phyloP scores from a whole-genome alignment of 2,888 invertebrate species.

The Atrina japonica region DNA sequence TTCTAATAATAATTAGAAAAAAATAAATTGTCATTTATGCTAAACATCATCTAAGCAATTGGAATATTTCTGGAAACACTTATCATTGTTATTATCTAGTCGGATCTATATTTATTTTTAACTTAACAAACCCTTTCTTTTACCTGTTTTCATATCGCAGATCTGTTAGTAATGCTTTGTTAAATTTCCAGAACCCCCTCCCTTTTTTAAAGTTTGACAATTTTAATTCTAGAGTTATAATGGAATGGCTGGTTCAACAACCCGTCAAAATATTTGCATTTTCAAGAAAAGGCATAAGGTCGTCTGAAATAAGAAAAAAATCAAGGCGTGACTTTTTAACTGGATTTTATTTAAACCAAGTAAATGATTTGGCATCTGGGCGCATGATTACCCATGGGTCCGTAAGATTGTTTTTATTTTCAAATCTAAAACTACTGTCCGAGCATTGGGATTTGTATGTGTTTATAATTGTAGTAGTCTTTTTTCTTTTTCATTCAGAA shows the following conservation, averaged over 20 bases:
- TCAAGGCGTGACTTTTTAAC: constrained; percentile 27
- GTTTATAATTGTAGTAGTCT: constrained; percentile 21
- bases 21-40: neutral
- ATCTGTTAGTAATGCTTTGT: constrained; percentile 25
- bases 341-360: constrained; percentile 21
- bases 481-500: neutral
- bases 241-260: constrained; percentile 21
- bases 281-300: constrained; percentile 5
- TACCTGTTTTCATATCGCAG: neutral
- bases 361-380: constrained; percentile 6
- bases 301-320: constrained; percentile 22
- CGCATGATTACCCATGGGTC: constrained; percentile 19
- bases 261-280: constrained; percentile 16
- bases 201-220: constrained; percentile 8
- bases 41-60: neutral
- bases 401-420: constrained; percentile 18
- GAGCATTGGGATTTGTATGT: constrained; percentile 26
- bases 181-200: constrained; percentile 35
- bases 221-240: constrained; percentile 13
- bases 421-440: constrained; percentile 5
- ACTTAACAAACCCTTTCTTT: constrained; percentile 2
- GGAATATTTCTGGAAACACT: no score
- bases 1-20: constrained; percentile 13
- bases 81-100: no score
- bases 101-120: neutral